Evolutionary conservation across 2,113 vertebrate genomes (phyloP).

Genomic region (Tringa solitaria): DNA sequence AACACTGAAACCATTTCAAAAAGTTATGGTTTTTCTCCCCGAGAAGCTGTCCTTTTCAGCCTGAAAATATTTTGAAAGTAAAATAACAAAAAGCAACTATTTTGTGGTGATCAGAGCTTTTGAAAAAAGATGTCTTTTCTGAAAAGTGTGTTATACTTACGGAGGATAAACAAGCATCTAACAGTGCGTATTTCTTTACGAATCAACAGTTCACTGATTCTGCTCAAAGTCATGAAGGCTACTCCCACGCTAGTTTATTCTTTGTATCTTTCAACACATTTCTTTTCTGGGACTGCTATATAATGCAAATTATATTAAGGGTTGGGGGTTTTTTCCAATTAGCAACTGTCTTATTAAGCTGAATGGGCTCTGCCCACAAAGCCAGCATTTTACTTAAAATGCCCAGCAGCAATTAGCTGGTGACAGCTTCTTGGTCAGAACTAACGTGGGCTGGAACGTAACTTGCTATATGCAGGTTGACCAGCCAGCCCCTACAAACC

Average conservation of each 20-base stretch:
- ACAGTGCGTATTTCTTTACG: neutral
- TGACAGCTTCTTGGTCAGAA: neutral
- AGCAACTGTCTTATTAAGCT: neutral
- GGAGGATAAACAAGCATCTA: neutral
- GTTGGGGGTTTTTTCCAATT: neutral
- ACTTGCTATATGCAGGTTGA: neutral
- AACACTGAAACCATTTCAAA: neutral
- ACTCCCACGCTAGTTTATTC: neutral
- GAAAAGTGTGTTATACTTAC: neutral
- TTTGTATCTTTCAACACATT: neutral
- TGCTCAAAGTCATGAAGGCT: neutral
- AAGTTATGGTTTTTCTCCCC: neutral
- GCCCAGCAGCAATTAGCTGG: neutral
- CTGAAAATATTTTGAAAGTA: neutral
- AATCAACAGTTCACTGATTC: neutral
- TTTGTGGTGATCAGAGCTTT: neutral
- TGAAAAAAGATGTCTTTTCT: neutral
- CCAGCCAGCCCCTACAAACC: neutral
- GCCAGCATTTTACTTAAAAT: neutral
- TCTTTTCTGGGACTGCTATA: neutral
- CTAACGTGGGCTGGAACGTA: neutral
- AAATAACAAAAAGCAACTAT: neutral
- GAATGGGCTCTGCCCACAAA: neutral
- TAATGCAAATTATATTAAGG: neutral
- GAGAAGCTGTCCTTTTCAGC: neutral